Percentiles rank a stretch among this genome's conserved stretches.
Evolutionary conservation across 1,140 invertebrate species (phyloP).

Genomic region (Heliconius eleuchia): DNA sequence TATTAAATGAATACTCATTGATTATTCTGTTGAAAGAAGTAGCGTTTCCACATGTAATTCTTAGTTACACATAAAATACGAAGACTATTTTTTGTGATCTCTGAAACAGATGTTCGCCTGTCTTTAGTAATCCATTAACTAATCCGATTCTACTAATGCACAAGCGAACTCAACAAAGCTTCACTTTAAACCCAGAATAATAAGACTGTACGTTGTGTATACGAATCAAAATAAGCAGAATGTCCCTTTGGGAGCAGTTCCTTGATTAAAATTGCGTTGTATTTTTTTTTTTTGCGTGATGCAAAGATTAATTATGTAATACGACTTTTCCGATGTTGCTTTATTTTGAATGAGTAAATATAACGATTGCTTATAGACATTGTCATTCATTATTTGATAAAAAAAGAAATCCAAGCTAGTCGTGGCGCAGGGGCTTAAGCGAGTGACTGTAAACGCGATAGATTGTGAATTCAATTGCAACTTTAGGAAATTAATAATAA

Average conservation of each 20-base stretch:
- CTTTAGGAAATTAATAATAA: no score
- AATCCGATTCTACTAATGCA: conserved; percentile 36
- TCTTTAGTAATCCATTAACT: conserved; percentile 36
- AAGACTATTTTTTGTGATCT: conserved; percentile 11
- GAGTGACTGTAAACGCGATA: no score
- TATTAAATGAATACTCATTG: not conserved
- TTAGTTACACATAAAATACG: not conserved
- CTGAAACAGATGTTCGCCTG: conserved; percentile 24
- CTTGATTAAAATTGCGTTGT: not conserved
- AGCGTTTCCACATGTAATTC: not conserved
- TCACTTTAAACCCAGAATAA: conserved; percentile 21
- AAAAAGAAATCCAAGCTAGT: no score
- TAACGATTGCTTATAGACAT: no score
- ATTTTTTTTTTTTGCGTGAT: not conserved
- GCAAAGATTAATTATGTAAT: not conserved
- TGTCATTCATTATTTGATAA: no score
- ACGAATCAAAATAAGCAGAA: conserved; percentile 9
- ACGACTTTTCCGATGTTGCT: not conserved
- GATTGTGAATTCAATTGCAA: no score
- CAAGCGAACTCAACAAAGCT: conserved; percentile 31
- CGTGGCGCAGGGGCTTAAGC: no score
- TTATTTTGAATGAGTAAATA: no score
- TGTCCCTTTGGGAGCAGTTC: conserved; percentile 1
- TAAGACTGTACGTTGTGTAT: conserved; percentile 14
- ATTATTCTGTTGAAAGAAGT: not conserved